These are phyloP conservation scores for Trichopoda pennipes DNA, from an alignment of 2,888 invertebrate genomes.

Conservation along the genomic window DNA sequence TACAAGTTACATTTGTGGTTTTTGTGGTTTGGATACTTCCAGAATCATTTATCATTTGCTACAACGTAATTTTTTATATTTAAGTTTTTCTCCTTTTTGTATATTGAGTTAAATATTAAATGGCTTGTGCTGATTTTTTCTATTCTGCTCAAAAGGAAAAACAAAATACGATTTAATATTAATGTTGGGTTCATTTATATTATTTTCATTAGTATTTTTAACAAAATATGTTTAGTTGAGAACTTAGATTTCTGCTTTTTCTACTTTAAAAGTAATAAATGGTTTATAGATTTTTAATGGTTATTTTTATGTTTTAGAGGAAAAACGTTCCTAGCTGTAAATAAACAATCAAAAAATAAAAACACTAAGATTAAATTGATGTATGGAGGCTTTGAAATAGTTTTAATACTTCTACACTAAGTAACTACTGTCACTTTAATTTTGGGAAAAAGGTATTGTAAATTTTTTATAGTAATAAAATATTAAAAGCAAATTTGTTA, in stretches of 20 bases:
- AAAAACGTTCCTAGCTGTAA: neutral
- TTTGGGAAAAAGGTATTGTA: no score
- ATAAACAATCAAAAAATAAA: no score
- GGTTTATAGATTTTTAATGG: slow-evolving; percentile 22
- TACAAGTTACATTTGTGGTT: slow-evolving; percentile 59
- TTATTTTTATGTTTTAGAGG: neutral
- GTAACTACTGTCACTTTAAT: no score
- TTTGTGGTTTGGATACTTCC: slow-evolving; percentile 52
- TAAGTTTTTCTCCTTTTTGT: neutral
- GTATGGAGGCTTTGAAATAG: no score
- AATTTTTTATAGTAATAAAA: no score
- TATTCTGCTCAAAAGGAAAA: neutral
- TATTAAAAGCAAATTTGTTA: no score
- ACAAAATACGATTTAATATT: neutral
- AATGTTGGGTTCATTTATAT: neutral
- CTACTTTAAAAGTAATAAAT: slow-evolving; percentile 34
- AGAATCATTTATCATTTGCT: slow-evolving; percentile 63
- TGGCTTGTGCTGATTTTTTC: slow-evolving; percentile 9
- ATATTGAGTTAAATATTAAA: slow-evolving; percentile 2
- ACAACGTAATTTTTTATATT: slow-evolving; percentile 6
- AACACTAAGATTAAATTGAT: no score
- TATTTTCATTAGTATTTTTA: slow-evolving; percentile 25
- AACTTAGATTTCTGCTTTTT: neutral
- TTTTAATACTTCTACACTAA: no score
- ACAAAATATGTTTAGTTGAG: slow-evolving; percentile 20